Evolutionary conservation across 2,797 vertebrate genomes (phyloP).

Genomic region (Emys orbicularis): DNA sequence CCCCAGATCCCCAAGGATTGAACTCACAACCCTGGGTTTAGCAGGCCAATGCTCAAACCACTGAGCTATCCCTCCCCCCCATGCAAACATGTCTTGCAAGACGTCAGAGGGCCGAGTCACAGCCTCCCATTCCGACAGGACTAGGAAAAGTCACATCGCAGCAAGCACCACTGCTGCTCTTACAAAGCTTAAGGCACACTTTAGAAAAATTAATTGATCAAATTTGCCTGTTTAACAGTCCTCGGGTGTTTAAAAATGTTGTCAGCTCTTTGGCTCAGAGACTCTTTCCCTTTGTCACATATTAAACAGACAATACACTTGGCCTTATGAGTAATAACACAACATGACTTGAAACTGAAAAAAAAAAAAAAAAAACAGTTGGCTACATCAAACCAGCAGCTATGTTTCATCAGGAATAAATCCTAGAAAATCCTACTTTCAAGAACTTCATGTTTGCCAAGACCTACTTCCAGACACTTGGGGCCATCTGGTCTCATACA

Average conservation of each 20-base stretch:
- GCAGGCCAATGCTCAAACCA: too few relatives aligned
- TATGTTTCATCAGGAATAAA: slow-evolving; percentile 50
- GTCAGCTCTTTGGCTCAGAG: not conserved
- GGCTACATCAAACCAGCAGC: slow-evolving; percentile 64
- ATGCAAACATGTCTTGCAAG: slow-evolving; percentile 65
- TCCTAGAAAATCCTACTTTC: slow-evolving; percentile 57
- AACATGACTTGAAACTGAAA: not conserved
- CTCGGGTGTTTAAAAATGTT: not conserved
- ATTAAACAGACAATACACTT: not conserved
- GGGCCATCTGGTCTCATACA: slow-evolving; percentile 71
- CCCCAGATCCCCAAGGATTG: too few relatives aligned
- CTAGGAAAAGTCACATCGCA: slow-evolving; percentile 46
- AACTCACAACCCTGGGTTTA: too few relatives aligned
- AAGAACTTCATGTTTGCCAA: slow-evolving; percentile 67
- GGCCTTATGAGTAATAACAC: not conserved
- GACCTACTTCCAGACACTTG: slow-evolving; percentile 44
- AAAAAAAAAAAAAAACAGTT: slow-evolving; percentile 29
- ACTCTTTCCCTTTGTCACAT: not conserved
- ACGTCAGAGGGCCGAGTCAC: slow-evolving; percentile 49
- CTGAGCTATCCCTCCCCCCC: too few relatives aligned
- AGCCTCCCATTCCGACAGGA: slow-evolving; percentile 67
- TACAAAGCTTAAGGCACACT: not conserved
- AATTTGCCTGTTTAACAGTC: not conserved
- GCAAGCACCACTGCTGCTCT: slow-evolving; percentile 33
- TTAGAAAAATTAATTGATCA: slow-evolving; percentile 12